Evolutionary conservation across 64 coral and sea anemone species (phyloP).

Genomic region (Porites lutea): DNA sequence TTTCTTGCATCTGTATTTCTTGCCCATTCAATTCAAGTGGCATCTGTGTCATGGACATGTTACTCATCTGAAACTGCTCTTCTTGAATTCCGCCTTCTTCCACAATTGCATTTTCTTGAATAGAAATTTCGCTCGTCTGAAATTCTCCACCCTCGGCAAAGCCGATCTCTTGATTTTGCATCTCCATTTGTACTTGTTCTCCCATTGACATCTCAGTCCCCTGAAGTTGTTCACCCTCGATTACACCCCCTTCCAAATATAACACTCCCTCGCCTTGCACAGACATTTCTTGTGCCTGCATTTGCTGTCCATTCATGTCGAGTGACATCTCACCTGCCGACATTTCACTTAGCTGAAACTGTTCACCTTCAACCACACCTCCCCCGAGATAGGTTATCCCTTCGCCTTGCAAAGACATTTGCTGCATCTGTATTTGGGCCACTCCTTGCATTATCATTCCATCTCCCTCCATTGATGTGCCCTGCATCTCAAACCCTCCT

Average conservation of each 20-base stretch:
- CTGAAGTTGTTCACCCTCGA: background rate
- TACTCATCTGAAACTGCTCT: background rate
- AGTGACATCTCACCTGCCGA: background rate
- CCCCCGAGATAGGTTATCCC: background rate
- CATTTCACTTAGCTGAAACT: background rate
- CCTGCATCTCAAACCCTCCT: background rate
- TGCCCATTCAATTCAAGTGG: background rate
- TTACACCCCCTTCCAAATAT: background rate
- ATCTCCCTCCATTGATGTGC: background rate
- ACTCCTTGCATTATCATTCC: constrained; percentile 1
- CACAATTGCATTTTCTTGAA: background rate
- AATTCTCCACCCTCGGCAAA: background rate
- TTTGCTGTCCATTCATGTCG: background rate
- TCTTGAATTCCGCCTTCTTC: background rate
- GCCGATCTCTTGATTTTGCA: background rate
- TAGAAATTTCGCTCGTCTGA: background rate
- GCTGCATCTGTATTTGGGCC: background rate
- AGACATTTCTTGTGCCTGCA: background rate
- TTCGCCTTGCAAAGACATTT: background rate
- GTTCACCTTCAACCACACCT: background rate
- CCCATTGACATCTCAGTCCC: background rate
- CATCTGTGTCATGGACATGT: background rate
- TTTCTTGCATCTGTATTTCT: constrained; percentile 12
- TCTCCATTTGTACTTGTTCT: background rate
- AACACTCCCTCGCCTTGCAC: background rate